Evolutionary conservation across 2,797 vertebrate genomes (phyloP), one percentile per base, ranked within the genome.

Genomic region (Tinamus major): DNA sequence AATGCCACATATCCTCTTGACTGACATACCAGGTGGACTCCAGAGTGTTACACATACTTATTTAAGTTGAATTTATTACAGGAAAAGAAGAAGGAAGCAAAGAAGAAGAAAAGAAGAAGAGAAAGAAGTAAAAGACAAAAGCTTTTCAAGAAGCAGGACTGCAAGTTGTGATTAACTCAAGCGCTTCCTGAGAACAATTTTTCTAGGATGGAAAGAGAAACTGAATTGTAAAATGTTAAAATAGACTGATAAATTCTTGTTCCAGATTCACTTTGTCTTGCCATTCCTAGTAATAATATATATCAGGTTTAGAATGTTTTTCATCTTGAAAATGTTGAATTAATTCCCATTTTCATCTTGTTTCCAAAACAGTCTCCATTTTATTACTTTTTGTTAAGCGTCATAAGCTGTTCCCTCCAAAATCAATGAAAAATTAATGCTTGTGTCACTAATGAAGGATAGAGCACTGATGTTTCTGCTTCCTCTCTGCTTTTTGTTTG

Each of bases 371-470:
- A 71, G 18, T 70, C 85, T 53, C 24, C 29, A 67, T 85, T 87
- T 91, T 12, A 44, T 56, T 77, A 2, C 15, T 69, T 90, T 81
- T 81, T 37, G 39, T 93, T 72, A 56, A 31, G 10, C 46, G 12
- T 21, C 55, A 79, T 85, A 77, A 58, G 56, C 76, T 13, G 56
- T 82, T 85, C 21, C 17, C 16, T 70, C 65, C 29, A 41, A 90
- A 87, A 24, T 74, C 91, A 93, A 48, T 68, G 17, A 53, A 61
- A 95, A 93, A 90, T 35, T 21, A 71, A 15, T 70, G 11, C 4
- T 70, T 61, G 6, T 95, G 49, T 89, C 62, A 68, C 68, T 90
- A 89, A 85, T 74, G 68, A 92, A 85, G 9, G 33, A 91, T 61
- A 6, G 82, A 39, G 24, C 33, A 39, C 31, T 77, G 77, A n/a